Conservation (phyloP, 1,140 invertebrate genomes). For the Zaprionus lachaisei region DNA sequence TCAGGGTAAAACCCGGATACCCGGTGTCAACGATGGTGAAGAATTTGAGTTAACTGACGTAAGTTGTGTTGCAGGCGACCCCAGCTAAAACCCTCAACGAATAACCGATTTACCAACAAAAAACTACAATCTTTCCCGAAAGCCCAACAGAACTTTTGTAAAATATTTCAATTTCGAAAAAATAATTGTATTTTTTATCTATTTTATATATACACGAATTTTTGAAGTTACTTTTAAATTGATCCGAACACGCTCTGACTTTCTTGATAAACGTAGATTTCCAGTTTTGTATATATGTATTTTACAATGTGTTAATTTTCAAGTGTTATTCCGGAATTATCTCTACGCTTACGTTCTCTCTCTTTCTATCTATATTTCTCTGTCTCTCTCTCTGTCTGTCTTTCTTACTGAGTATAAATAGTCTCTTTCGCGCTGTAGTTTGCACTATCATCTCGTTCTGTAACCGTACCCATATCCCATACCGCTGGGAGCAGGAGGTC, state of each 20-base stretch:
- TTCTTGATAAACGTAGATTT: constrained; percentile 49
- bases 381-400: constrained; percentile 44
- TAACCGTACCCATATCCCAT: constrained; percentile 45
- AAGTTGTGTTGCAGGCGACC: constrained; percentile 87
- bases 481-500: constrained; percentile 75
- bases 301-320: constrained; percentile 75
- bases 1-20: constrained; percentile 96
- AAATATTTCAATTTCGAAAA: constrained; percentile 51
- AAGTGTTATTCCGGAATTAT: constrained; percentile 84
- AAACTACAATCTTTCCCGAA: constrained; percentile 5
- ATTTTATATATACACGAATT: constrained; percentile 46
- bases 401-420: constrained; percentile 35
- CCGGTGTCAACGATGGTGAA: constrained; percentile 96
- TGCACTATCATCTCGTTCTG: constrained; percentile 35
- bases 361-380: constrained; percentile 27
- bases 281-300: constrained; percentile 68
- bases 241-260: constrained; percentile 56
- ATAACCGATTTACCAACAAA: constrained; percentile 17
- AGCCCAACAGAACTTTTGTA: constrained; percentile 62
- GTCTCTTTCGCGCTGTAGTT: constrained; percentile 46
- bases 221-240: constrained; percentile 65
- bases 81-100: constrained; percentile 30
- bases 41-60: constrained; percentile 97
- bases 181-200: constrained; percentile 38
- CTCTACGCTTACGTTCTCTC: constrained; percentile 38